A percentile compares a stretch with the other conserved stretches of the same genome.
Conservation (phyloP, 1,140 invertebrate genomes). For the Scaptodrosophila lebanonensis region DNA sequence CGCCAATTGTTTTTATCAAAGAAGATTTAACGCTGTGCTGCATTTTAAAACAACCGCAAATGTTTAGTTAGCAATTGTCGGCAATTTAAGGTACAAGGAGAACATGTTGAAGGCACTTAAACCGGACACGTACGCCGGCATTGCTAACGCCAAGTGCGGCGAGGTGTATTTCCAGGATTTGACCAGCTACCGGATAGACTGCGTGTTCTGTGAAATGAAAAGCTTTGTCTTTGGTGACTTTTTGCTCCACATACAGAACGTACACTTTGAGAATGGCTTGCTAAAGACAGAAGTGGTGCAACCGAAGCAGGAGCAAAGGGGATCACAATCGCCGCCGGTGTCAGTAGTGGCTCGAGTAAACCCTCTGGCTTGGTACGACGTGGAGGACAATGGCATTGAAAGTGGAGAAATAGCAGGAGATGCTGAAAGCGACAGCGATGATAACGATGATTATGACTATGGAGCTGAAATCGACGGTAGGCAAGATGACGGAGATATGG, state of each 20-base stretch:
- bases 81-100: background rate
- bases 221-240: constrained; percentile 63
- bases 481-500: constrained; percentile 17
- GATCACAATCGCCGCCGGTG: background rate
- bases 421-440: background rate
- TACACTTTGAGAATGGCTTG: constrained; percentile 55
- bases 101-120: constrained; percentile 54
- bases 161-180: constrained; percentile 66
- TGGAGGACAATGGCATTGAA: constrained; percentile 29
- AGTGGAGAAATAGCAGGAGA: background rate
- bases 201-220: constrained; percentile 62
- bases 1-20: too few relatives aligned
- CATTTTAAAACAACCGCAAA: constrained; percentile 27
- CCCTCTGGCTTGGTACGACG: constrained; percentile 49
- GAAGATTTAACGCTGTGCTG: too few relatives aligned
- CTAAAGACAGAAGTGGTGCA: constrained; percentile 44
- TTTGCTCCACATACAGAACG: constrained; percentile 57
- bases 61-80: constrained; percentile 22
- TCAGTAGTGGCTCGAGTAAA: constrained; percentile 29
- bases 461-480: background rate
- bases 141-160: constrained; percentile 64
- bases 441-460: constrained; percentile 9
- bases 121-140: constrained; percentile 53
- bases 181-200: constrained; percentile 58
- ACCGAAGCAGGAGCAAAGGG: constrained; percentile 32